These are phyloP conservation scores for Tursiops truncatus DNA, from an alignment of 2,113 vertebrate species.

Conservation along the genomic window DNA sequence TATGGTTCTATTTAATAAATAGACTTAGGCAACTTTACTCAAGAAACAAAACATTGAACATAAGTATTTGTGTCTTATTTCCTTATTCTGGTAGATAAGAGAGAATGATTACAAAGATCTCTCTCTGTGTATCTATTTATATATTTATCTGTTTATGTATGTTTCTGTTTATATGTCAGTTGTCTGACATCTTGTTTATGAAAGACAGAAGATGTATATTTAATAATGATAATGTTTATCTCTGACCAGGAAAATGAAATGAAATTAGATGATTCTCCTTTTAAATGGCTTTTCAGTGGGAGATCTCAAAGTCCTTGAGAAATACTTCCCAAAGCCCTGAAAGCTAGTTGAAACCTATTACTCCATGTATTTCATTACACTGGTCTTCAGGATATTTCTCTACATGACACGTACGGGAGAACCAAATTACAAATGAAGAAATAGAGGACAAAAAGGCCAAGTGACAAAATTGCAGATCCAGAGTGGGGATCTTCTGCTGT, in stretches of 20 bases:
- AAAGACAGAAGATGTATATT: conserved; percentile 6
- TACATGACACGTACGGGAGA: not conserved
- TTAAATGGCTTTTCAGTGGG: not conserved
- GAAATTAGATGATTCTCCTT: not conserved
- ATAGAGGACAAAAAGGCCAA: not conserved
- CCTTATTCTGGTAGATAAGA: not conserved
- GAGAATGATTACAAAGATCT: not conserved
- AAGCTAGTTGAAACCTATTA: not conserved
- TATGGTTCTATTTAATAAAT: not conserved
- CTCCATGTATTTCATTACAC: not conserved
- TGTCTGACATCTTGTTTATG: not conserved
- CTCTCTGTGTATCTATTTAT: not conserved
- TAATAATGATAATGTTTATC: not conserved
- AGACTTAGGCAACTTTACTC: not conserved
- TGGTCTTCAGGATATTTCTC: not conserved
- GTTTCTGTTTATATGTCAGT: not conserved
- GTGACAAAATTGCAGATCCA: not conserved
- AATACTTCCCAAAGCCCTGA: not conserved
- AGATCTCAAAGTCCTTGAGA: conserved; percentile 14
- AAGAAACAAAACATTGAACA: conserved; percentile 14
- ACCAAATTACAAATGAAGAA: conserved; percentile 37
- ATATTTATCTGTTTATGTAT: not conserved
- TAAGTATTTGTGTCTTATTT: not conserved
- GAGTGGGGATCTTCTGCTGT: not conserved
- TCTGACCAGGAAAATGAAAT: not conserved